Evolutionary conservation across 2,888 invertebrate species (phyloP).

Genomic region (Hylaea fasciaria): DNA sequence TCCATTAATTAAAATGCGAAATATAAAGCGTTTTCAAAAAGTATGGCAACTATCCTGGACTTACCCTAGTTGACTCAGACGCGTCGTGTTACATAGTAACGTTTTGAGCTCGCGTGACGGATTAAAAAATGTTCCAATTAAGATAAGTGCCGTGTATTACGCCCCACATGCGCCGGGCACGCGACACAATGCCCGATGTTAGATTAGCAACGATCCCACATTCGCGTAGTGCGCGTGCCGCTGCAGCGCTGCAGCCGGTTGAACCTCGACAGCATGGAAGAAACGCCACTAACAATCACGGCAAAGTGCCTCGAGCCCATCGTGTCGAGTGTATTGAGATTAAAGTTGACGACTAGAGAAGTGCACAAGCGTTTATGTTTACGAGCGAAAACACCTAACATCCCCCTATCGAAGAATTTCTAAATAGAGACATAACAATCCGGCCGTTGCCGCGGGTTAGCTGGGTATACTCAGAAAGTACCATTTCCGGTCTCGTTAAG

Average conservation of each 20-base stretch:
- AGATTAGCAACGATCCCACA: constrained; percentile 40
- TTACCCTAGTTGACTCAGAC: constrained; percentile 56
- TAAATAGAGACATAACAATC: constrained; percentile 55
- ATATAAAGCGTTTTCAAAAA: too few relatives aligned
- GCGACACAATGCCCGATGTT: constrained; percentile 65
- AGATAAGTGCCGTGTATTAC: constrained; percentile 62
- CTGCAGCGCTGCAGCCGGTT: constrained; percentile 25
- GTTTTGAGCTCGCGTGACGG: constrained; percentile 58
- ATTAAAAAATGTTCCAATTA: constrained; percentile 72
- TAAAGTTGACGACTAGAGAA: constrained; percentile 58
- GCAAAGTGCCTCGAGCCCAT: constrained; percentile 56
- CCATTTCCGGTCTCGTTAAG: constrained; percentile 51
- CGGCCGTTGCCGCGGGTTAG: constrained; percentile 38
- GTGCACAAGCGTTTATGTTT: constrained; percentile 53
- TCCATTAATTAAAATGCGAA: too few relatives aligned
- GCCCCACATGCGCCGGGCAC: constrained; percentile 65
- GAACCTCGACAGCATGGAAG: constrained; percentile 9
- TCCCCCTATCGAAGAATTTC: constrained; percentile 48
- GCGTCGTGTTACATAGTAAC: constrained; percentile 54
- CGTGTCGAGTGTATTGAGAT: constrained; percentile 59
- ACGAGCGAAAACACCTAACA: constrained; percentile 51
- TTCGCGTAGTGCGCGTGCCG: constrained; percentile 4
- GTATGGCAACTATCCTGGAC: too few relatives aligned
- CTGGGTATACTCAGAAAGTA: constrained; percentile 47
- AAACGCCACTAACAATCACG: constrained; percentile 50